These are phyloP conservation scores for Mimumesa dahlbomi DNA, from an alignment of 2,888 invertebrate species.

Conservation along the genomic window DNA sequence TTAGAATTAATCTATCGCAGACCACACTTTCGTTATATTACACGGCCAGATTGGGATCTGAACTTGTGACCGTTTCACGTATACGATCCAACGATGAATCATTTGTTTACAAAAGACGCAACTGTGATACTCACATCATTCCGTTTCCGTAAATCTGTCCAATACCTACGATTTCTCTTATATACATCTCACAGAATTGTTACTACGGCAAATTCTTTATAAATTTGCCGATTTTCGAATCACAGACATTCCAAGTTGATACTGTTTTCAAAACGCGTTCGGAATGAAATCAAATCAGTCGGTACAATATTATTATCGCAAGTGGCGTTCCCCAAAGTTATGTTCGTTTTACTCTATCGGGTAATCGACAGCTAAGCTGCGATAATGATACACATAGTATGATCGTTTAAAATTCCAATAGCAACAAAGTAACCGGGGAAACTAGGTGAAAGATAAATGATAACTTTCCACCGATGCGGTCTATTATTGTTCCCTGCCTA, in stretches of 20 bases:
- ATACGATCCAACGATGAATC: too few species aligned
- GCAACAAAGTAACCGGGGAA: neutral
- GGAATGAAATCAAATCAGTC: slow-evolving; percentile 14
- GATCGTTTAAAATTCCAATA: neutral
- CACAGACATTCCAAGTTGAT: slow-evolving; percentile 43
- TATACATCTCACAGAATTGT: slow-evolving; percentile 34
- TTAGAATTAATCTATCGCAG: neutral
- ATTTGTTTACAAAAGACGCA: too few species aligned
- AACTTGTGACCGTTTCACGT: neutral
- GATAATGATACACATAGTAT: too few species aligned
- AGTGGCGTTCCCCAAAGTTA: neutral
- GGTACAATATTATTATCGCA: neutral
- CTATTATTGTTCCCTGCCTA: slow-evolving; percentile 19
- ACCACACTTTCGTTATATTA: neutral
- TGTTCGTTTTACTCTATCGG: too few species aligned
- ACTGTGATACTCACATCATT: neutral
- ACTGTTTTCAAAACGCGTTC: slow-evolving; percentile 16
- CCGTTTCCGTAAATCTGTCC: slow-evolving; percentile 9
- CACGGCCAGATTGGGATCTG: slow-evolving; percentile 9
- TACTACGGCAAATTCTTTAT: slow-evolving; percentile 13
- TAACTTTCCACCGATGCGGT: neutral
- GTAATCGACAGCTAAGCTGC: too few species aligned
- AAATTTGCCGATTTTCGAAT: slow-evolving; percentile 25
- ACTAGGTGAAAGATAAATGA: too few species aligned
- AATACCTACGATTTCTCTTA: slow-evolving; percentile 24